Base-by-base conservation (phyloP, 2,113 vertebrate species). In the Pseudorectes ferrugineus region DNA sequence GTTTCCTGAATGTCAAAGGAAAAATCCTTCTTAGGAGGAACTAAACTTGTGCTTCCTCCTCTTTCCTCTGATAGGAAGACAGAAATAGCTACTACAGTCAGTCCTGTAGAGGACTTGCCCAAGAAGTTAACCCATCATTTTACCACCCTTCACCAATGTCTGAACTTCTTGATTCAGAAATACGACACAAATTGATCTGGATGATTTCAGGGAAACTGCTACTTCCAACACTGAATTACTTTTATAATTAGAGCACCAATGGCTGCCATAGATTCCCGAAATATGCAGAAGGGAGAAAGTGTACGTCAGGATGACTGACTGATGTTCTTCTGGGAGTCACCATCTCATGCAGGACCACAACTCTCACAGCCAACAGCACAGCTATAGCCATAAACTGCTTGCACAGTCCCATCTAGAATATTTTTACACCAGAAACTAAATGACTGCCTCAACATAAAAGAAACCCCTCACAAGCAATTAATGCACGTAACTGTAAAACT, bases 251-350 rank as follows among this genome's bases (percentile, higher is more conserved):
- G 11, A 58, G 35, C 18, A 54, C 11, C 54, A 57, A 45, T 10
- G 23, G 29, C 42, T 83, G 22, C n/a, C 49, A 58, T 0, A 86
- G 29, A 63, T 25, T 63, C 7, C n/a, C 40, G 26, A 83, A 70
- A 26, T 0, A 1, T 4, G 25, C 28, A 49, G 28, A 86, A 76
- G 6, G 33, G 20, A 79, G 24, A 72, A 18, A 24, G n/a, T 1
- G 1, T 40, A 65, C 18, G 2, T 43, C 0, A 0, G 65, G 42
- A 73, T 29, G 26, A 81, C 51, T 57, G 9, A 68, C 59, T 9
- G 5, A 74, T 1, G 2, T 23, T 14, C 20, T 46, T 54, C 36
- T 24, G n/a, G 17, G 62, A 93, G 66, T 67, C 21, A 46, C 26
- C 21, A 52, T 21, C 31, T 55, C 9, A 9, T 12, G 18, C 13